Evolutionary conservation across 2,888 invertebrate species (phyloP), one percentile per base, ranked within the genome.

Genomic region (Doris montereyensis): DNA sequence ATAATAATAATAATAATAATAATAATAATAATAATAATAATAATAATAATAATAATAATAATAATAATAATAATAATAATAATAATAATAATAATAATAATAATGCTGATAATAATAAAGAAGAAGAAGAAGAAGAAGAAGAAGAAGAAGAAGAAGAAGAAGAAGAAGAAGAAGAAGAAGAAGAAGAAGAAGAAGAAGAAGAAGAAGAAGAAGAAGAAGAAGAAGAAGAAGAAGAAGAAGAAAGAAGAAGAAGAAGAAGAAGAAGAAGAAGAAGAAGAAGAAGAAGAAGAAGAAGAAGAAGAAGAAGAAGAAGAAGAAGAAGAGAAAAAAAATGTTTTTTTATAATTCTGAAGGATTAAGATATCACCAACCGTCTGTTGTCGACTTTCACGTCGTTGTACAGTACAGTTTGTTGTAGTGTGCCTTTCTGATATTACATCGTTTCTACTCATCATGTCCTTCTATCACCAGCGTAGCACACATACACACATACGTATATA

Each of bases 221-320:
- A 70, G 70, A 34, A 70, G 70, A 34, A 70, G 70, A 0, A 70
- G 70, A n/a, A 70, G 70, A n/a, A 70, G 35, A 0, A 70, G 70
- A n/a, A 70, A n/a, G n/a, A 70, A 34, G n/a, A 70, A n/a, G n/a
- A 70, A 34, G n/a, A 70, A 34, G n/a, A 70, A n/a, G n/a, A 70
- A 34, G n/a, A 70, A 34, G n/a, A 70, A 34, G n/a, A 70, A 34
- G n/a, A 34, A 34, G n/a, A 70, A 34, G n/a, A 70, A 34, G n/a
- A 70, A 34, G n/a, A 70, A 34, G n/a, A 34, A 34, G n/a, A 70
- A 34, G n/a, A 70, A 34, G n/a, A 70, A 34, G n/a, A 70, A 34
- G n/a, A 70, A 34, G n/a, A 74, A 60, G n/a, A 58, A 60, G 28
- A 74, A 24, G 26, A 74, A 60, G 28, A 74, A 60, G 21, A 60